Percentiles rank a stretch among this genome's conserved stretches.
Conservation (phyloP, 2,113 vertebrate genomes). For the Oreocharis arfaki region DNA sequence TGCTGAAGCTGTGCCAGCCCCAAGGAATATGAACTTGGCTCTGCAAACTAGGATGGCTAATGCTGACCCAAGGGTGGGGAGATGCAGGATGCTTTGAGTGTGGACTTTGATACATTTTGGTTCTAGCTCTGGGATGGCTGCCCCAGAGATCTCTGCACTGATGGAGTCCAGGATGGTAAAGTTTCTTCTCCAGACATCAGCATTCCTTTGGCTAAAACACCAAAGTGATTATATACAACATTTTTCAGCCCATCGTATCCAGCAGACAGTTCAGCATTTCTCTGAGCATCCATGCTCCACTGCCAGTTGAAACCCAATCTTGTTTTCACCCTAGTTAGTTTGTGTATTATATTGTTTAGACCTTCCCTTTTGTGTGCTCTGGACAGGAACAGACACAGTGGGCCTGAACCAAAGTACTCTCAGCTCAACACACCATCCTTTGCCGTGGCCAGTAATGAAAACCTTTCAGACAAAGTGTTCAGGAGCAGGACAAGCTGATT, state of each 20-base stretch:
- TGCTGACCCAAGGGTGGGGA: background rate
- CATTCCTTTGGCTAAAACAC: background rate
- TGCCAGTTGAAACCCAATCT: background rate
- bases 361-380: background rate
- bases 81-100: background rate
- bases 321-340: background rate
- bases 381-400: background rate
- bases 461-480: background rate
- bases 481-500: background rate
- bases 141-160: background rate
- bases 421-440: background rate
- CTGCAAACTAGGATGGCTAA: background rate
- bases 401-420: background rate
- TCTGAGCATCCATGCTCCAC: background rate
- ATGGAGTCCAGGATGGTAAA: background rate
- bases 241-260: background rate
- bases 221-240: background rate
- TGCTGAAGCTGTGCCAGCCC: background rate
- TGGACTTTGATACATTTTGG: background rate
- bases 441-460: background rate
- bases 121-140: background rate
- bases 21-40: background rate
- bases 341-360: background rate
- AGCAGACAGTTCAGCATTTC: background rate
- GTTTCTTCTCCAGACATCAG: background rate